Conservation (phyloP, 1,140 invertebrate genomes). For the Neodiprion virginianus region DNA sequence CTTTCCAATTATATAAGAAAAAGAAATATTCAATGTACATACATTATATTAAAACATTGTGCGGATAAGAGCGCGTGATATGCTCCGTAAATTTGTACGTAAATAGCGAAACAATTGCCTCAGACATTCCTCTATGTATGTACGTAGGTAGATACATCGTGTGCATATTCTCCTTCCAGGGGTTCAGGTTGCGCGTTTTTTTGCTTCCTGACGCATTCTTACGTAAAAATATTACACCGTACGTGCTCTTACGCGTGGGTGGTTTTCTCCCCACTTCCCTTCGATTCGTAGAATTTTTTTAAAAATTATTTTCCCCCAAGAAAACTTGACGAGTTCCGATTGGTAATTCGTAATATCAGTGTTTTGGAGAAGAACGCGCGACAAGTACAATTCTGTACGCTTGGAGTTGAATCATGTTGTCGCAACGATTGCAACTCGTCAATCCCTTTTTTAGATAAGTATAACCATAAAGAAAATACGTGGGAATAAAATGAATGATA, state of each 20-base stretch:
- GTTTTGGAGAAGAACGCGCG: too few relatives aligned
- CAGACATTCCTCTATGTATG: constrained; percentile 20
- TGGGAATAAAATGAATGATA: neutral
- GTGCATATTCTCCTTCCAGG: constrained; percentile 12
- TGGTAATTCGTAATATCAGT: too few relatives aligned
- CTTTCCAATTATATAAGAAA: constrained; percentile 50
- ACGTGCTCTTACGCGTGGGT: neutral
- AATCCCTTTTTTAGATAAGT: neutral
- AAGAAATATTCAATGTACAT: constrained; percentile 32
- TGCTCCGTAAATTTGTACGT: constrained; percentile 45
- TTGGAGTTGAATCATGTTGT: neutral
- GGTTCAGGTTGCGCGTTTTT: neutral
- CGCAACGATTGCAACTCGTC: neutral
- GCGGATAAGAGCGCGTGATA: constrained; percentile 28
- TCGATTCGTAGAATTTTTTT: neutral
- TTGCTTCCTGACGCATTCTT: constrained; percentile 1
- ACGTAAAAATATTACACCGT: constrained; percentile 2
- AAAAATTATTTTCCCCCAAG: neutral
- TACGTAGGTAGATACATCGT: too few relatives aligned
- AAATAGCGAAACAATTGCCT: constrained; percentile 18
- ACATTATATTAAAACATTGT: constrained; percentile 36
- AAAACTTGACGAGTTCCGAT: neutral
- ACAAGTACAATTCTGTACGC: too few relatives aligned
- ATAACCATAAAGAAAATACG: neutral
- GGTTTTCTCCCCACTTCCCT: too few relatives aligned